These are phyloP conservation scores for Tricholaema leucomelas DNA, from an alignment of 2,113 vertebrate species.

Conservation along the genomic window DNA sequence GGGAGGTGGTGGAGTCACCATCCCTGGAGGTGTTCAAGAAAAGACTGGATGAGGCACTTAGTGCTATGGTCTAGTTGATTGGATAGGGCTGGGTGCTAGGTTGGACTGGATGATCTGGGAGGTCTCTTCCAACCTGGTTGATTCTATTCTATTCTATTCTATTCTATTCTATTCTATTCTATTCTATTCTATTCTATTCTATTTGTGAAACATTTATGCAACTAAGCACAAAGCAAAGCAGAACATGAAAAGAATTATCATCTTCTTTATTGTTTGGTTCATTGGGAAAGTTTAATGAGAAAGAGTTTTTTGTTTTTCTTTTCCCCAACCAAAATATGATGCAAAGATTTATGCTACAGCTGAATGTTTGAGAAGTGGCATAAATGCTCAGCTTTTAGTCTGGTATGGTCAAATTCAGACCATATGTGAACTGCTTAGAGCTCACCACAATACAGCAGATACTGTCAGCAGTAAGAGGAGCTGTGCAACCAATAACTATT, in stretches of 20 bases:
- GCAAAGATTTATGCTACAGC: not conserved
- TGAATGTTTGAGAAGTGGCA: not conserved
- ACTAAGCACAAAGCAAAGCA: not conserved
- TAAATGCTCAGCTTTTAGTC: not conserved
- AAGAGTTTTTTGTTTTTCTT: not conserved
- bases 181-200: no score
- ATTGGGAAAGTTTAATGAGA: not conserved
- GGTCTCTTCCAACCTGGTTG: no score
- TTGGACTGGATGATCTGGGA: no score
- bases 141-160: no score
- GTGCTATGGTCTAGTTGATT: no score
- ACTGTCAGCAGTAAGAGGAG: not conserved
- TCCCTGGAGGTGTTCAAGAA: no score
- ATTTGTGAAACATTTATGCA: not conserved
- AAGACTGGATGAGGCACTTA: no score
- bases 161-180: no score
- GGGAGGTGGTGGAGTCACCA: no score
- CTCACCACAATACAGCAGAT: not conserved
- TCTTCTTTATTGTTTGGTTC: not conserved
- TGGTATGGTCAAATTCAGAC: not conserved
- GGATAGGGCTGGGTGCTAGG: no score
- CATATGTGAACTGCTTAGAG: not conserved
- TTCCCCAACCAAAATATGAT: not conserved
- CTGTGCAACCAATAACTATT: not conserved
- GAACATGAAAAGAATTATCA: not conserved